A percentile compares a stretch with the other conserved stretches of the same genome.
Conservation (phyloP, 37 sponge, comb jelly and placozoan genomes). For the Cladorhizidae sp. region DNA sequence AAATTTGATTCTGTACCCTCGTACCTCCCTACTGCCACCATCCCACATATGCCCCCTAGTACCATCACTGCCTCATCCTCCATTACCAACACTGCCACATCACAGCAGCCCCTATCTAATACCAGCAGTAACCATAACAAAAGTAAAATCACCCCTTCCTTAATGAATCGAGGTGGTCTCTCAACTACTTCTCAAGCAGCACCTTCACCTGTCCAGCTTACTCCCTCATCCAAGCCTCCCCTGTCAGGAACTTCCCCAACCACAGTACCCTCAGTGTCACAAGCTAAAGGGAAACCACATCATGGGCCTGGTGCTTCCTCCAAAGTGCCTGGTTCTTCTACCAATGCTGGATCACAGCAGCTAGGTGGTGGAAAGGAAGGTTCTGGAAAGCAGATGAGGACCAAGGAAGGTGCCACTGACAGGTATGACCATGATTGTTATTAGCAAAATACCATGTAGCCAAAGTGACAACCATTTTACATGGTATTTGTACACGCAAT, state of each 20-base stretch:
- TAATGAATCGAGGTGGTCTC: background rate
- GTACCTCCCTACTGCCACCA: background rate
- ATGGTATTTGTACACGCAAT: no score
- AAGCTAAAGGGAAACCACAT: no score
- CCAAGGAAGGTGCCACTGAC: background rate
- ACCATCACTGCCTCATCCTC: background rate
- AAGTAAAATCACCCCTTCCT: constrained; percentile 1
- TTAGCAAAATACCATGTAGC: no score
- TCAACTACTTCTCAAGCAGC: background rate
- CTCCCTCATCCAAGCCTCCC: background rate
- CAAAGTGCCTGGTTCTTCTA: background rate
- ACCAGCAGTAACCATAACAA: background rate
- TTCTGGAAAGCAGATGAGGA: constrained; percentile 6
- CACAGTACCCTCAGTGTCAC: no score
- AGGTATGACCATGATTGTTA: background rate
- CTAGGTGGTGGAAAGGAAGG: background rate
- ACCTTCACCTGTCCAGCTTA: constrained; percentile 3
- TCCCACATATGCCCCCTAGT: background rate
- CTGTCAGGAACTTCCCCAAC: background rate
- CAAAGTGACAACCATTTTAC: no score
- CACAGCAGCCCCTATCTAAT: background rate
- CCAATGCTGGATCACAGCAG: no score
- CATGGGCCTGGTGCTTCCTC: background rate
- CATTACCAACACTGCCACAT: background rate
- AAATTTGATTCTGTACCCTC: background rate